A percentile compares a stretch with the other conserved stretches of the same genome.
Evolutionary conservation across 1,140 invertebrate species (phyloP).

Genomic region (Anoplophora glabripennis): DNA sequence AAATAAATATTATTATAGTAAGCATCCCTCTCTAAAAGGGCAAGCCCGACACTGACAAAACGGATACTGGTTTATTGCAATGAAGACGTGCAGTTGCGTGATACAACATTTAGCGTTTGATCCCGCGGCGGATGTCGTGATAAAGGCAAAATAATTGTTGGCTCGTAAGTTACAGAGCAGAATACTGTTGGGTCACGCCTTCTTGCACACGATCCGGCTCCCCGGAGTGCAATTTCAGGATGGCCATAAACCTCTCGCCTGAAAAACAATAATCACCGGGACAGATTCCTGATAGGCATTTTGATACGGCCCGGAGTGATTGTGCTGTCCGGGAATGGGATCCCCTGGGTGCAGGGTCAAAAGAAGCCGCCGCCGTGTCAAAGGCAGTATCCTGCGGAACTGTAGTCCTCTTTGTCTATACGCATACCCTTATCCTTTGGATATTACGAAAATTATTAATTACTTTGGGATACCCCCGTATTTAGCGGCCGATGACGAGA

Average conservation of each 20-base stretch:
- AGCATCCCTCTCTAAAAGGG: too few relatives aligned
- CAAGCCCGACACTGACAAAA: neutral
- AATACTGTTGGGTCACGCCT: conserved; percentile 29
- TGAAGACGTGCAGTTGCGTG: conserved; percentile 37
- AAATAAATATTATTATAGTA: too few relatives aligned
- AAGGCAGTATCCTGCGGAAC: too few relatives aligned
- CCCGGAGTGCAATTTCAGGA: conserved; percentile 18
- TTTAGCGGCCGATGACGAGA: too few relatives aligned
- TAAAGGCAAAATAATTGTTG: conserved; percentile 38
- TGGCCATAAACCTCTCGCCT: neutral
- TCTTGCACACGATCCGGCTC: conserved; percentile 28
- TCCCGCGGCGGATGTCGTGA: conserved; percentile 32
- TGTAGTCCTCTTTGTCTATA: too few relatives aligned
- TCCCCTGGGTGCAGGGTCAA: too few relatives aligned
- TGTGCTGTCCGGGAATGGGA: too few relatives aligned
- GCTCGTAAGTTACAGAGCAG: conserved; percentile 30
- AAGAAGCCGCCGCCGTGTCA: too few relatives aligned
- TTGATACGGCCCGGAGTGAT: neutral
- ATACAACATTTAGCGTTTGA: conserved; percentile 35
- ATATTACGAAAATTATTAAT: too few relatives aligned
- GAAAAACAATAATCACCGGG: conserved; percentile 14
- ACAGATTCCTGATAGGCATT: conserved; percentile 13
- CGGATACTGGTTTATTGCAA: conserved; percentile 11
- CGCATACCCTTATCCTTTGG: too few relatives aligned
- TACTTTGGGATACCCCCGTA: too few relatives aligned